Conservation (phyloP, 2,888 invertebrate genomes). For the Toxonevra muliebris region DNA sequence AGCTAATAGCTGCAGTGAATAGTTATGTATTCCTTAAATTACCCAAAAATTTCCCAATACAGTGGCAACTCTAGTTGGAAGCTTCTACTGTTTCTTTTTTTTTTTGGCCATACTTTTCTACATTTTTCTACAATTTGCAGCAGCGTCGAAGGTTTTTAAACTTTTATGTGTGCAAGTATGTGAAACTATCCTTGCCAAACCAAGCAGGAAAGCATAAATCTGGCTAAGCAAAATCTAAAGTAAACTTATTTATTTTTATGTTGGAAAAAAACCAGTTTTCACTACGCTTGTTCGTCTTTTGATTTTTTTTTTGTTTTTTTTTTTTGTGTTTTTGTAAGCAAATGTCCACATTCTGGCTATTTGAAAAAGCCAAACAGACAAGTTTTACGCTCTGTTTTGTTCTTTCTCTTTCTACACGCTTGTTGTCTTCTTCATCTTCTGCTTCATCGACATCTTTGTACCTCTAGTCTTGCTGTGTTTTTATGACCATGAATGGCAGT, state of each 20-base stretch:
- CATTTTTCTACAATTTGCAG: slow-evolving; percentile 17
- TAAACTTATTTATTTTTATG: slow-evolving; percentile 28
- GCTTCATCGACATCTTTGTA: slow-evolving; percentile 7
- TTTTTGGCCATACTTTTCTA: slow-evolving; percentile 34
- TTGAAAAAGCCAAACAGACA: slow-evolving; percentile 43
- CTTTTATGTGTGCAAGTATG: slow-evolving; percentile 9
- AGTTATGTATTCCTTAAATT: too few relatives aligned
- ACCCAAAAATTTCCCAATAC: too few relatives aligned
- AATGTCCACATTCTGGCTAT: slow-evolving; percentile 30
- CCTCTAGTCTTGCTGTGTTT: slow-evolving; percentile 33
- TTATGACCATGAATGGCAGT: slow-evolving; percentile 42
- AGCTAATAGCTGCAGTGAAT: too few relatives aligned
- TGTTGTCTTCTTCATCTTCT: slow-evolving; percentile 19
- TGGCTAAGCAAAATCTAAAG: slow-evolving; percentile 41
- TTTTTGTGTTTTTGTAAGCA: slow-evolving; percentile 3
- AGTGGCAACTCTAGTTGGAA: too few relatives aligned
- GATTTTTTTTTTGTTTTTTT: slow-evolving; percentile 17
- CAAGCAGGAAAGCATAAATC: slow-evolving; percentile 45
- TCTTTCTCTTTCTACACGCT: slow-evolving; percentile 8
- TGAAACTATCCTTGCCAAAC: slow-evolving; percentile 9
- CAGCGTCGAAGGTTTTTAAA: neutral
- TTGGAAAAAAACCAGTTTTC: slow-evolving; percentile 21
- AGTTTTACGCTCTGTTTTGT: slow-evolving; percentile 31
- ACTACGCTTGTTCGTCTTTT: too few relatives aligned
- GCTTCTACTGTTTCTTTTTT: neutral